phyloP scores from a whole-genome alignment of 2,113 vertebrate genomes.

The Microcebus lehilahytsara region DNA sequence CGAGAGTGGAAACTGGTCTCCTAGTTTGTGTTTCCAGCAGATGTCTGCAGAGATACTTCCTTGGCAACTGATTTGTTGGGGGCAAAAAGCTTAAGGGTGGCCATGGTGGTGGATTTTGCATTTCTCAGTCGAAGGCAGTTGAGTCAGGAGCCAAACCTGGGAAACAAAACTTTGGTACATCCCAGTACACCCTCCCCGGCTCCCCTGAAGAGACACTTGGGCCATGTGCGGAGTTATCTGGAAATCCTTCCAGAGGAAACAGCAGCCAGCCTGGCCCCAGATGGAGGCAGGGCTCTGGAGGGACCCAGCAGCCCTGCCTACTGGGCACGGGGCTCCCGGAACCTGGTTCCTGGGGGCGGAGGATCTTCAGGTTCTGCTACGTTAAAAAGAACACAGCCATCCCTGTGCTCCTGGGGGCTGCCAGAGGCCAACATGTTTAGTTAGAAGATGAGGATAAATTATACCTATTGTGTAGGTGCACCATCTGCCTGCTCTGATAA shows the following conservation, averaged over 20 bases:
- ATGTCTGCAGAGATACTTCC: background rate
- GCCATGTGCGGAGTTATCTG: background rate
- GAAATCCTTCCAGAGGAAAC: background rate
- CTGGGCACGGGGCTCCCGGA: background rate
- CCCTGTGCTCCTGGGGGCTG: background rate
- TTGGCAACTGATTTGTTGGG: background rate
- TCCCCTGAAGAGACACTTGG: background rate
- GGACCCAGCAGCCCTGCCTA: background rate
- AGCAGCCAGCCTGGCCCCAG: background rate
- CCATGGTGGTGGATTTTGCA: background rate
- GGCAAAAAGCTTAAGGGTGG: background rate
- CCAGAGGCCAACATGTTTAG: background rate
- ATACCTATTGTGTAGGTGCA: slow-evolving; percentile 47
- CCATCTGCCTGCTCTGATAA: slow-evolving; percentile 27
- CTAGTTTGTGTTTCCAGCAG: background rate
- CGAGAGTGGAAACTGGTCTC: background rate
- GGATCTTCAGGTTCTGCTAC: background rate
- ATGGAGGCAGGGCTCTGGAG: background rate
- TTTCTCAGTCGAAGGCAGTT: background rate
- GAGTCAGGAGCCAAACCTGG: background rate
- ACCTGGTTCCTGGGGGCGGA: background rate
- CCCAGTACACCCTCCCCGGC: background rate
- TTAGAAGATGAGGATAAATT: slow-evolving; percentile 28
- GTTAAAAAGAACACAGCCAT: background rate
- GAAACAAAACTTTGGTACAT: background rate